A percentile compares a stretch with the other conserved stretches of the same genome.
Evolutionary conservation across 2,888 invertebrate genomes (phyloP).

Genomic region (Leptopilina myrica): DNA sequence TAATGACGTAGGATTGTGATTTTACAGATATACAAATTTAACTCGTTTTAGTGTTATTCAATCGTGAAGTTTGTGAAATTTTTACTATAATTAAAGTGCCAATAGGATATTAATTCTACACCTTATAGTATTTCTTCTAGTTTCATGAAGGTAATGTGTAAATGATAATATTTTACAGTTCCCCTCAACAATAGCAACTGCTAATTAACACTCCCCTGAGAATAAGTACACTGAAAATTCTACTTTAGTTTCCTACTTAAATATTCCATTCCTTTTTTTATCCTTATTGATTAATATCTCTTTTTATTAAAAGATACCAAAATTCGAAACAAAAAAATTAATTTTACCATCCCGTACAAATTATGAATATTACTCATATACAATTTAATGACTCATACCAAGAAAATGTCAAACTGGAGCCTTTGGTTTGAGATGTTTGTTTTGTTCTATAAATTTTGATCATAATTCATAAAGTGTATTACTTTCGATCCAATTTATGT

Average conservation of each 20-base stretch:
- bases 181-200: not conserved
- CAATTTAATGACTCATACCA: slow-evolving; percentile 38
- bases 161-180: slow-evolving; percentile 15
- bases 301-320: not conserved
- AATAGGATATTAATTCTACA: not conserved
- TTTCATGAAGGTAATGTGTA: slow-evolving; percentile 42
- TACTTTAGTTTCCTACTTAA: slow-evolving; percentile 6
- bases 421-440: slow-evolving; percentile 24
- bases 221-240: not conserved
- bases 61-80: not conserved
- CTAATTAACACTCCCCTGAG: slow-evolving; percentile 24
- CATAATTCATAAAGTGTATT: too few relatives aligned
- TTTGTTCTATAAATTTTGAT: too few relatives aligned
- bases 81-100: slow-evolving; percentile 14
- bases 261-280: not conserved
- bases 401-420: slow-evolving; percentile 35
- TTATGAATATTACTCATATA: not conserved
- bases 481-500: too few relatives aligned
- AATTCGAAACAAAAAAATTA: not conserved
- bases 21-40: slow-evolving; percentile 39
- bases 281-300: not conserved
- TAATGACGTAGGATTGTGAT: slow-evolving; percentile 68
- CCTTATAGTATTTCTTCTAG: not conserved
- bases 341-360: not conserved
- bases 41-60: slow-evolving; percentile 3